These are phyloP conservation scores for Orestias chungarensis DNA, from an alignment of 2,797 vertebrate species.

Conservation along the genomic window DNA sequence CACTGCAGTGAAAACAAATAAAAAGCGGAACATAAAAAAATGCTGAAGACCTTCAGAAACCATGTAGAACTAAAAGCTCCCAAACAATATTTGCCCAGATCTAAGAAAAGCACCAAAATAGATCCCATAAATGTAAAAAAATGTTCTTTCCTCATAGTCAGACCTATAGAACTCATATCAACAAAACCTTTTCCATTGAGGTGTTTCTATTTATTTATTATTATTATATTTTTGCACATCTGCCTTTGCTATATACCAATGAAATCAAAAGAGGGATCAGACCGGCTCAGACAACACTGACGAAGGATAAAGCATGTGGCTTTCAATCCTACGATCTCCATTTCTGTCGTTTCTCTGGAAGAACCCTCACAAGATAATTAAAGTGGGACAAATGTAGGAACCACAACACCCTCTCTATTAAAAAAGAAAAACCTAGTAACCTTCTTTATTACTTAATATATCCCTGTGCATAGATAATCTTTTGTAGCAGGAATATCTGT, in stretches of 20 bases:
- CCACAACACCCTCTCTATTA: not conserved
- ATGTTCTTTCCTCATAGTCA: conserved; percentile 4
- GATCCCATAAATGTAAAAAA: not conserved
- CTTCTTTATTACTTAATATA: not conserved
- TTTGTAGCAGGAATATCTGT: not conserved
- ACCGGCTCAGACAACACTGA: conserved; percentile 11
- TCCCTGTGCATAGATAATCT: not conserved
- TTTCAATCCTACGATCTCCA: conserved; percentile 10
- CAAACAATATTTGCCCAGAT: not conserved
- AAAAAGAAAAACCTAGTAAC: not conserved
- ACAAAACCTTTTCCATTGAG: not conserved
- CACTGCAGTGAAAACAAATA: not conserved
- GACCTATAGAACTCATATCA: conserved; percentile 4
- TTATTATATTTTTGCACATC: conserved; percentile 6
- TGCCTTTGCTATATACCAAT: not conserved
- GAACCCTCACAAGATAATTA: conserved; percentile 6
- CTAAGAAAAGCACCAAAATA: not conserved
- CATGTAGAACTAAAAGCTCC: not conserved
- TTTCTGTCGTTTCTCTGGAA: conserved; percentile 20
- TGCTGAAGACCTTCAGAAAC: conserved; percentile 2
- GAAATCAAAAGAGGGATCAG: conserved; percentile 14
- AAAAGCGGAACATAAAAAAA: not conserved
- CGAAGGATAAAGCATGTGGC: conserved; percentile 1
- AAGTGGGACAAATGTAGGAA: conserved; percentile 2
- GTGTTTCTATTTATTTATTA: too few relatives aligned